A percentile compares a stretch with the other conserved stretches of the same genome.
These are phyloP conservation scores for Poecilia latipinna DNA, from an alignment of 2,113 vertebrate species.

Conservation along the genomic window DNA sequence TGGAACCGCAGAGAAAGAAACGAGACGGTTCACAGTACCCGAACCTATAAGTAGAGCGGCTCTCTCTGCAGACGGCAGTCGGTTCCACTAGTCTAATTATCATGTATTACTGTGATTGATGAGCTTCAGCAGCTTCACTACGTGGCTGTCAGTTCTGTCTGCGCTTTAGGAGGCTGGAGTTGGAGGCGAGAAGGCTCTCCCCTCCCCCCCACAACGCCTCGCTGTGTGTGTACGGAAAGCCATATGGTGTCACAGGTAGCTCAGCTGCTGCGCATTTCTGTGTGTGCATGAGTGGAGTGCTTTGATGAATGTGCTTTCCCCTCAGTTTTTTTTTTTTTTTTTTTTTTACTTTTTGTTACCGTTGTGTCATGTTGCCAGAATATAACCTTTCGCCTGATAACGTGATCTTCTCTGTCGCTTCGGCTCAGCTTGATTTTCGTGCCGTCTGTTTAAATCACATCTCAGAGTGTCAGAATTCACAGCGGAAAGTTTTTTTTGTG, in stretches of 20 bases:
- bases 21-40: slow-evolving; percentile 28
- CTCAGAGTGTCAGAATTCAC: slow-evolving; percentile 16
- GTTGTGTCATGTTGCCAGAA: not conserved
- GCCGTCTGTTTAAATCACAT: slow-evolving; percentile 14
- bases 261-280: slow-evolving; percentile 17
- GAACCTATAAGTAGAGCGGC: slow-evolving; percentile 14
- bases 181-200: slow-evolving; percentile 23
- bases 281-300: not conserved
- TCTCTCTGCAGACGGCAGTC: slow-evolving; percentile 7
- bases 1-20: slow-evolving; percentile 41
- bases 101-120: slow-evolving; percentile 38
- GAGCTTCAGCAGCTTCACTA: slow-evolving; percentile 22
- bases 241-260: slow-evolving; percentile 68
- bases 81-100: slow-evolving; percentile 7
- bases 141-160: not conserved
- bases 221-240: slow-evolving; percentile 53
- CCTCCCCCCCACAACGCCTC: slow-evolving; percentile 5
- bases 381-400: not conserved
- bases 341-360: not conserved
- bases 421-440: not conserved
- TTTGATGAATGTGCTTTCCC: slow-evolving; percentile 7
- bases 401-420: not conserved
- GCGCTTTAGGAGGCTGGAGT: slow-evolving; percentile 19
- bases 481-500: slow-evolving; percentile 27
- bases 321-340: not conserved